Base-by-base conservation (phyloP, 92 coral and sea anemone species). In the Anthopleura xanthogrammica region DNA sequence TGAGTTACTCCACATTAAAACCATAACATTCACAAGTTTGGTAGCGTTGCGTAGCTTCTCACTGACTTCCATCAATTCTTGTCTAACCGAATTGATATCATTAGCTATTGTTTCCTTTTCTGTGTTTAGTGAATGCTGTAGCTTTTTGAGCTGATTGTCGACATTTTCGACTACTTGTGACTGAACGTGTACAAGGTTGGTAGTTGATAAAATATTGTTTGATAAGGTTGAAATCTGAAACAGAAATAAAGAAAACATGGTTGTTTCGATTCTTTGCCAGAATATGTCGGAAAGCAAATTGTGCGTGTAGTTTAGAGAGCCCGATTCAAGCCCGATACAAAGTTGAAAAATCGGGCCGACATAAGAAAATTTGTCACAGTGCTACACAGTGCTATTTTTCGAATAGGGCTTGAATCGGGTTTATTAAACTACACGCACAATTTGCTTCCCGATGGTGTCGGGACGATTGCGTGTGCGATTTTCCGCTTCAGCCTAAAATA, bases 111-210 rank as follows among this genome's bases (percentile, higher is more conserved):
- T 41, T 24, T n/a, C 24, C 0, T 64, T 78, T 56, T 84, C 76
- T 41, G 9, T 14, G 41, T 41, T 60, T 16, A 84, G 5, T 24
- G 43, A 41, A 24, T 42, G 64, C 36, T 87, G 79, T 42, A 83
- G 74, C 36, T 77, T 70, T 20, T 84, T 58, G 7, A 93, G 78
- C 70, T 93, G 89, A 3, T 80, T 72, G 77, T 91, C 89, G 24
- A 93, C 87, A 64, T 89, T 90, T 71, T 90, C 88, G 48, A 91
- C 87, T 52, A 89, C 41, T 80, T 89, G 91, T 11, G 93, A 88
- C 72, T 93, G 97, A 41, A 93, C 82, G 77, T 86, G 89, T 39
- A 91, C 89, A 79, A 93, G 78, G 73, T 83, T 89, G 71, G 92
- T 93, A 14, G 92, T 83, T 13, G 94, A 85, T 40, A 88, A 65